A percentile compares a stretch with the other conserved stretches of the same genome.
These are phyloP conservation scores for Thamnophis sirtalis DNA, from an alignment of 2,113 vertebrate genomes.

Conservation along the genomic window DNA sequence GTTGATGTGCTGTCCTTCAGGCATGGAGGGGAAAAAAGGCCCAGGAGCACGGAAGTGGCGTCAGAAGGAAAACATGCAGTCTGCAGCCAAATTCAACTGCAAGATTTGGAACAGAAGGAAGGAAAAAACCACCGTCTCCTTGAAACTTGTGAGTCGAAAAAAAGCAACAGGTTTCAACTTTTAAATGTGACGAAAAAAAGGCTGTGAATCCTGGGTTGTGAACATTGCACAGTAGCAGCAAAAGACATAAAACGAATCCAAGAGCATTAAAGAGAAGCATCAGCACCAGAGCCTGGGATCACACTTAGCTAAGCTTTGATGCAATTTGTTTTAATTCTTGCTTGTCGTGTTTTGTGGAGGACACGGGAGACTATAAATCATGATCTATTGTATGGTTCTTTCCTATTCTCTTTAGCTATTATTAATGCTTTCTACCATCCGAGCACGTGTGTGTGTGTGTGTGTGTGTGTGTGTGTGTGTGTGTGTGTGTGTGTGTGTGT, in stretches of 20 bases:
- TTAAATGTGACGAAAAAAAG: background rate
- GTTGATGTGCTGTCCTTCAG: conserved; percentile 15
- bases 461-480: background rate
- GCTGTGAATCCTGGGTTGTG: background rate
- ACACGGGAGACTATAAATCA: background rate
- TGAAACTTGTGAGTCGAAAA: background rate
- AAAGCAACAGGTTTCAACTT: background rate
- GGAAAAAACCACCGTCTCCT: background rate
- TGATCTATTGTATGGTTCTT: background rate
- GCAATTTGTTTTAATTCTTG: background rate
- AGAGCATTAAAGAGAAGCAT: background rate
- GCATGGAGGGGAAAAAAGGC: conserved; percentile 6
- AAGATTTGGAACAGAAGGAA: background rate
- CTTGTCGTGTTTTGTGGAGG: background rate
- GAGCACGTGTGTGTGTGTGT: background rate
- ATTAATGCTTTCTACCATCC: background rate
- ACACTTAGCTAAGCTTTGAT: background rate
- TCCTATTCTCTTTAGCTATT: background rate
- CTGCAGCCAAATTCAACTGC: background rate
- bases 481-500: too few relatives aligned
- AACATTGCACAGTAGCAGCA: background rate
- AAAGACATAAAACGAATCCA: background rate
- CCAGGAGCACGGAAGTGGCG: background rate
- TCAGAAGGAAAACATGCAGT: conserved; percentile 9
- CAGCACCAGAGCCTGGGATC: background rate